Evolutionary conservation across 2,797 vertebrate genomes (phyloP).

Genomic region (Falco naumanni): DNA sequence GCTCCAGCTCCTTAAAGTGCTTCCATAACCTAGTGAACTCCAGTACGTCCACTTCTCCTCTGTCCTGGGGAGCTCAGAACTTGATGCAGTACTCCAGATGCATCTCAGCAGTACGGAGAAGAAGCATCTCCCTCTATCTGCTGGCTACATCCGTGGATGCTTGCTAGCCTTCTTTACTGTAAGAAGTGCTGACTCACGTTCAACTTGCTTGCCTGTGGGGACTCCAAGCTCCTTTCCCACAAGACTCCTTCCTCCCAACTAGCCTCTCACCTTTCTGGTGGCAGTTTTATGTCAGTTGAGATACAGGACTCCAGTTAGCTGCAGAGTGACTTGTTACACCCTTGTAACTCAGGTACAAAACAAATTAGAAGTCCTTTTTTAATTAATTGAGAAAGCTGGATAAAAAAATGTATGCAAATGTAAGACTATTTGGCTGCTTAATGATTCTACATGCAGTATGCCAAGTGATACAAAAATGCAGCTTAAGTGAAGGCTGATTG

Average conservation of each 20-base stretch:
- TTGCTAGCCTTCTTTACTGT: neutral
- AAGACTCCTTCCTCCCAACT: neutral
- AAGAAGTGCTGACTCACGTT: neutral
- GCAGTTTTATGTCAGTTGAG: neutral
- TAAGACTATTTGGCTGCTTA: neutral
- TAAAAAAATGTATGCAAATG: neutral
- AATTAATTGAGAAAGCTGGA: neutral
- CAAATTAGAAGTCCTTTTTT: neutral
- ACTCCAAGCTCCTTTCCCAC: neutral
- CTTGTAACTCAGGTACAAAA: neutral
- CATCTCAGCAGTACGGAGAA: neutral
- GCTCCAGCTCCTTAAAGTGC: neutral
- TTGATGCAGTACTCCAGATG: fast-evolving
- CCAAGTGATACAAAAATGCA: neutral
- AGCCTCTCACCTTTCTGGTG: neutral
- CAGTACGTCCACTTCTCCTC: neutral
- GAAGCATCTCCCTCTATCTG: neutral
- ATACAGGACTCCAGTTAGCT: neutral
- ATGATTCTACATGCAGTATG: fast-evolving
- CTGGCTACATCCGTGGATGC: neutral
- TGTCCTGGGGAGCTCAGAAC: neutral
- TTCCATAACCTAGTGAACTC: neutral
- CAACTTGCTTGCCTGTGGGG: neutral
- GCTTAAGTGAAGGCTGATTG: neutral
- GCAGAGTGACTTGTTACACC: neutral